Evolutionary conservation across 2,113 vertebrate species (phyloP), one percentile per base, ranked within the genome.

Genomic region (Corythoichthys intestinalis): DNA sequence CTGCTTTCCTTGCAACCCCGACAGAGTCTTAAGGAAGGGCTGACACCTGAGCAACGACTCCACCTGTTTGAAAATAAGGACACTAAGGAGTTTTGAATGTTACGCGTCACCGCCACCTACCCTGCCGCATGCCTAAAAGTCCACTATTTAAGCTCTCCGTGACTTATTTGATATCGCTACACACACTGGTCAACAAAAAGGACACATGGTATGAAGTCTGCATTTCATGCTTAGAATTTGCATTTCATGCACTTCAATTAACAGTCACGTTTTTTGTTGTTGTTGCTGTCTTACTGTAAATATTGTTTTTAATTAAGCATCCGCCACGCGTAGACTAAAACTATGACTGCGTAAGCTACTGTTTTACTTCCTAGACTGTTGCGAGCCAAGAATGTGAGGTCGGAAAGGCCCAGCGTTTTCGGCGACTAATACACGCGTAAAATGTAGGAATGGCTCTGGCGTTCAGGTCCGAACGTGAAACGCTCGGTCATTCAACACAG

Each of bases 41-140:
- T 94, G 88, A 93, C 93, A 0, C 89, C 90, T 3, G 92, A 94
- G 86, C 93, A 94, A 88, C 88, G 91, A 70, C 92, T 94, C 73
- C 92, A 92, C 77, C 89, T 94, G 83, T 94, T 94, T 72, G 92
- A 94, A 48, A 91, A 93, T 65, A 92, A 93, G 85, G 93, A 93
- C 85, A 81, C 90, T 0, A 93, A 94, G 87, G 91, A 94, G 85
- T 94, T 94, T 86, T 94, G 91, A 93, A 78, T 70, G 72, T 20
- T 65, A 78, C 38, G 5, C 46, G 3, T 82, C 62, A 10, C 15
- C 53, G 56, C 74, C n/a, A 6, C 83, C 63, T 47, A 70, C 74
- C 70, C 70, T 71, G 87, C 86, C 90, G 91, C 91, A 93, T 91
- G 92, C 82, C 85, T 80, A 84, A 78, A 88, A 73, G 78, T 64